These are phyloP conservation scores for Lagopus leucura DNA, from an alignment of 2,113 vertebrate species.

Conservation along the genomic window DNA sequence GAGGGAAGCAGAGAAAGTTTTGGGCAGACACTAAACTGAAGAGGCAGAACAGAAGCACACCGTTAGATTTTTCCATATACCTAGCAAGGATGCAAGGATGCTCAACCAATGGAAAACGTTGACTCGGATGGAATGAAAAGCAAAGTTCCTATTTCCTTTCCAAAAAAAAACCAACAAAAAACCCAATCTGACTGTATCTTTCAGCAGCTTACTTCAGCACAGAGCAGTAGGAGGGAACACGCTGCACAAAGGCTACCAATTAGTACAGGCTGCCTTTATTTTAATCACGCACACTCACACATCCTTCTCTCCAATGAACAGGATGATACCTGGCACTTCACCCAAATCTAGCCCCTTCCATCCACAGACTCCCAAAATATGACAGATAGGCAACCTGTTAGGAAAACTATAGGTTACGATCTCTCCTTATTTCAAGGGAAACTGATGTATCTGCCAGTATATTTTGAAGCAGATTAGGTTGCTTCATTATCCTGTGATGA, in stretches of 20 bases:
- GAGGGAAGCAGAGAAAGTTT: neutral
- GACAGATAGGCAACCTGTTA: neutral
- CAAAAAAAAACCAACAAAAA: neutral
- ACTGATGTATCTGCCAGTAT: neutral
- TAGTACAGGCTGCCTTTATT: neutral
- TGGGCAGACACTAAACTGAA: neutral
- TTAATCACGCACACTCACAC: too few relatives aligned
- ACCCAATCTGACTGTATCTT: too few relatives aligned
- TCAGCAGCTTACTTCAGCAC: neutral
- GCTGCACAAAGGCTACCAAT: neutral
- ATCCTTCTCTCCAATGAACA: neutral
- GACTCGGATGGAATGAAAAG: neutral
- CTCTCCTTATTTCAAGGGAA: neutral
- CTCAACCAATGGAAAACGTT: neutral
- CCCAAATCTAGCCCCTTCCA: neutral
- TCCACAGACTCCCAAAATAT: neutral
- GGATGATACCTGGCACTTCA: accelerated
- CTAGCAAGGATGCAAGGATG: neutral
- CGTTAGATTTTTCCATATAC: neutral
- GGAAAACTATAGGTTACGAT: neutral
- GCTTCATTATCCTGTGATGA: neutral
- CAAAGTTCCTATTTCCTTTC: neutral
- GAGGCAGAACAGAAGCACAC: neutral
- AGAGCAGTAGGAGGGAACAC: neutral
- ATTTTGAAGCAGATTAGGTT: neutral